Evolutionary conservation across 2,113 vertebrate species (phyloP).

Genomic region (Anoplopoma fimbria): DNA sequence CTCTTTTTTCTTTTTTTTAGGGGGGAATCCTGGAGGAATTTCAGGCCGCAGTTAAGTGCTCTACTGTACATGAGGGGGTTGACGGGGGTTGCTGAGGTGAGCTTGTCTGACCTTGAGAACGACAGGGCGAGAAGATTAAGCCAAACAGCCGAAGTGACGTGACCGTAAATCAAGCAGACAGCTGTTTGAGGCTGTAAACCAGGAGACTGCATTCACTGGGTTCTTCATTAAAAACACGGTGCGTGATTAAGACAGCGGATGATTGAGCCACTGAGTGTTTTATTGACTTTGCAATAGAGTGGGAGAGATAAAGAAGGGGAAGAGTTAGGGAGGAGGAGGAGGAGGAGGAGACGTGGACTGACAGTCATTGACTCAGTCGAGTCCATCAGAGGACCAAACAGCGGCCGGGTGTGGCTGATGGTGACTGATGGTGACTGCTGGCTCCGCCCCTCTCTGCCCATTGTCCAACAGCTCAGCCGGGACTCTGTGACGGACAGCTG

Average conservation of each 20-base stretch:
- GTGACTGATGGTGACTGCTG: constrained; percentile 77
- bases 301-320: constrained; percentile 40
- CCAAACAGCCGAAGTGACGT: not conserved
- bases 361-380: constrained; percentile 82
- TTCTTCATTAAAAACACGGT: constrained; percentile 24
- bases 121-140: not conserved
- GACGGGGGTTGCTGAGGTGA: constrained; percentile 8
- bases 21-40: constrained; percentile 45
- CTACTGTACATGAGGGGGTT: constrained; percentile 46
- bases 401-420: constrained; percentile 69
- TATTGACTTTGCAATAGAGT: constrained; percentile 60
- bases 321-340: constrained; percentile 28
- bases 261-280: constrained; percentile 62
- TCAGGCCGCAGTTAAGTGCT: constrained; percentile 27
- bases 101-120: constrained; percentile 35
- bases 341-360: constrained; percentile 60
- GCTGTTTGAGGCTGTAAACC: constrained; percentile 2
- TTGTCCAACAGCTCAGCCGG: constrained; percentile 66
- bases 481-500: constrained; percentile 63
- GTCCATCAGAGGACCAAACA: constrained; percentile 75
- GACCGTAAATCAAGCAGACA: constrained; percentile 51
- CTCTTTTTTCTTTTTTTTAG: constrained; percentile 36
- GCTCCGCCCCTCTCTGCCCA: constrained; percentile 62
- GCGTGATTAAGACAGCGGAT: constrained; percentile 17
- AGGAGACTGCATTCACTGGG: not conserved